These are phyloP conservation scores for Halesus radiatus DNA, from an alignment of 1,140 invertebrate genomes.

Conservation along the genomic window DNA sequence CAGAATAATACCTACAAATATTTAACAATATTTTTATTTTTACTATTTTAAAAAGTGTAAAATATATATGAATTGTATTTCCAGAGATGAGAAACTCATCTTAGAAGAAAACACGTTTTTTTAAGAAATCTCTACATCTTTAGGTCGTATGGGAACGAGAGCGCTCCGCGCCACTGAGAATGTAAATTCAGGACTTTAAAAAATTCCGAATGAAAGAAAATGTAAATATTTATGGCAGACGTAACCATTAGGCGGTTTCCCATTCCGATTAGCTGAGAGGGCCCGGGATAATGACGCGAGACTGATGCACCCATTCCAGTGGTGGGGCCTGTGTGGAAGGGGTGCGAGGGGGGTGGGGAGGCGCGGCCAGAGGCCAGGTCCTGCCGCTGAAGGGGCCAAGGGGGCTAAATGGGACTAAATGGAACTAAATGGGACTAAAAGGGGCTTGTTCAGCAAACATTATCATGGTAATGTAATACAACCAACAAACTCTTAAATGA, in stretches of 20 bases:
- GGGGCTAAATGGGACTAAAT: conserved; percentile 1
- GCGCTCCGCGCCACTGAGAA: not conserved
- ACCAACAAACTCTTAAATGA: too few species aligned
- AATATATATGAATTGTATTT: too few species aligned
- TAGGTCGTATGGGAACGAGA: too few species aligned
- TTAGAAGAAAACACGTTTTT: not conserved
- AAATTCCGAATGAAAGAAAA: not conserved
- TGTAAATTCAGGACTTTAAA: conserved; percentile 12
- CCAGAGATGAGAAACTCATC: too few species aligned
- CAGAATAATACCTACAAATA: too few species aligned
- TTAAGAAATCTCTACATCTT: too few species aligned
- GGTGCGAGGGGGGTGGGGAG: not conserved
- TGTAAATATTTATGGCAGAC: conserved; percentile 25
- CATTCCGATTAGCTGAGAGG: conserved; percentile 15
- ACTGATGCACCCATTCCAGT: conserved; percentile 33
- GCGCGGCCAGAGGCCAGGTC: not conserved
- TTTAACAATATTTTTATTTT: too few species aligned
- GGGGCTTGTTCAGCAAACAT: too few species aligned
- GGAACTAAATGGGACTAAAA: too few species aligned
- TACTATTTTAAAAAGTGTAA: too few species aligned
- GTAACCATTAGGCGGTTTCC: not conserved
- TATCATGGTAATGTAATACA: too few species aligned
- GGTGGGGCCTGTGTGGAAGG: too few species aligned
- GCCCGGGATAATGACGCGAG: conserved; percentile 47
- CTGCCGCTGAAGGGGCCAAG: conserved; percentile 15